These are phyloP conservation scores for Scopus umbretta DNA, from an alignment of 2,113 vertebrate species.

Conservation along the genomic window DNA sequence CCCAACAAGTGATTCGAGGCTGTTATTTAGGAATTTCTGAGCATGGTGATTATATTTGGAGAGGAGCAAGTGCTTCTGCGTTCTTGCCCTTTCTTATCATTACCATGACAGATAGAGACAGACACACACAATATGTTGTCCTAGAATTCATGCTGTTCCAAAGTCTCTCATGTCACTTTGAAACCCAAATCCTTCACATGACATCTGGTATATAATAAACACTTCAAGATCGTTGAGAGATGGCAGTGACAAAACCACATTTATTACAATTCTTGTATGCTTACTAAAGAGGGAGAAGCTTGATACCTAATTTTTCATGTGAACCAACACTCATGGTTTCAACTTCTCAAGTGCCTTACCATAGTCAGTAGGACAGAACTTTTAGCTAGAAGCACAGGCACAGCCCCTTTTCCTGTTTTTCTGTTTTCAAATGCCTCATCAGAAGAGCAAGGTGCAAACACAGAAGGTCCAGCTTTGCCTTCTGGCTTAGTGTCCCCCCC, in stretches of 20 bases:
- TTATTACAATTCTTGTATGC: not conserved
- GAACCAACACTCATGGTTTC: not conserved
- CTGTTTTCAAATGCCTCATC: not conserved
- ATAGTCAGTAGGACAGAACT: not conserved
- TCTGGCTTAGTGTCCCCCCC: not conserved
- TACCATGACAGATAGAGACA: conserved; percentile 28
- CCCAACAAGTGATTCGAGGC: not conserved
- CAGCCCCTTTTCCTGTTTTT: not conserved
- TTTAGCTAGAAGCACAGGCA: not conserved
- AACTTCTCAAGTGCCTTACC: not conserved
- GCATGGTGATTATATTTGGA: not conserved
- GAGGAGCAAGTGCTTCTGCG: not conserved
- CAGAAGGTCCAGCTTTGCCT: not conserved
- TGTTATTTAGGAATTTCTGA: conserved; percentile 43
- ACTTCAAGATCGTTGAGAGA: not conserved
- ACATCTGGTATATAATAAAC: conserved; percentile 34
- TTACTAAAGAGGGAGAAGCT: not conserved
- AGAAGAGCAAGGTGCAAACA: not conserved
- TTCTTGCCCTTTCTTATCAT: conserved; percentile 42
- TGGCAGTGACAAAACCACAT: not conserved
- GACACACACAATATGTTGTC: conserved; percentile 52
- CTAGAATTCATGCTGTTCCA: conserved; percentile 31
- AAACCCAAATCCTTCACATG: conserved; percentile 28
- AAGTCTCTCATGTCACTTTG: conserved; percentile 8
- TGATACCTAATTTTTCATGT: not conserved